Conservation (phyloP, 2,113 vertebrate genomes). For the Muntiacus muntjak region DNA sequence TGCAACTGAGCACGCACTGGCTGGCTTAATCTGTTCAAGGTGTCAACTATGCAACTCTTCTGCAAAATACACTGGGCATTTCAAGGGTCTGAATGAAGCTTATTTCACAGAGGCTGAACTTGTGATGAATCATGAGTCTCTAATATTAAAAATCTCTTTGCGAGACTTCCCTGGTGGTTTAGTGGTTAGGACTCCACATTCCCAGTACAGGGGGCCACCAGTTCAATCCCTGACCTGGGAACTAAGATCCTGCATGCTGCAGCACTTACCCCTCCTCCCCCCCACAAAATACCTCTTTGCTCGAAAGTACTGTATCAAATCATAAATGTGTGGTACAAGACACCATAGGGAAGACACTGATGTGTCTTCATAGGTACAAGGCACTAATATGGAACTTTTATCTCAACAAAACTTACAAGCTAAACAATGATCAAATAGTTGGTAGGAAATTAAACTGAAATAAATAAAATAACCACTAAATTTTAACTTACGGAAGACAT, state of each 20-base stretch:
- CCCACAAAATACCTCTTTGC: background rate
- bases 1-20: background rate
- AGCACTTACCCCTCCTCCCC: rapidly evolving
- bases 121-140: background rate
- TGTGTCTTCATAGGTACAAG: background rate
- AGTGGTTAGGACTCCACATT: background rate
- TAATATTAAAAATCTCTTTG: background rate
- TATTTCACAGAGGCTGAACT: background rate
- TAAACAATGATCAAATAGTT: background rate
- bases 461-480: background rate
- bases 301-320: background rate
- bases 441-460: background rate
- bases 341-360: background rate
- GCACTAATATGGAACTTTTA: background rate
- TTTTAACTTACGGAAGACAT: background rate
- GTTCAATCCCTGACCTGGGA: background rate
- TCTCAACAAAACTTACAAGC: background rate
- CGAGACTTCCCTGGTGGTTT: no score
- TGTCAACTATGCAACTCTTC: background rate
- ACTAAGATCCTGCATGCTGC: background rate
- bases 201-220: background rate
- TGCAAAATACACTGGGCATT: background rate
- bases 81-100: background rate
- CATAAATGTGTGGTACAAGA: background rate
- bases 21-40: background rate